These are phyloP conservation scores for Ephestia elutella DNA, from an alignment of 1,140 invertebrate genomes.

Conservation along the genomic window DNA sequence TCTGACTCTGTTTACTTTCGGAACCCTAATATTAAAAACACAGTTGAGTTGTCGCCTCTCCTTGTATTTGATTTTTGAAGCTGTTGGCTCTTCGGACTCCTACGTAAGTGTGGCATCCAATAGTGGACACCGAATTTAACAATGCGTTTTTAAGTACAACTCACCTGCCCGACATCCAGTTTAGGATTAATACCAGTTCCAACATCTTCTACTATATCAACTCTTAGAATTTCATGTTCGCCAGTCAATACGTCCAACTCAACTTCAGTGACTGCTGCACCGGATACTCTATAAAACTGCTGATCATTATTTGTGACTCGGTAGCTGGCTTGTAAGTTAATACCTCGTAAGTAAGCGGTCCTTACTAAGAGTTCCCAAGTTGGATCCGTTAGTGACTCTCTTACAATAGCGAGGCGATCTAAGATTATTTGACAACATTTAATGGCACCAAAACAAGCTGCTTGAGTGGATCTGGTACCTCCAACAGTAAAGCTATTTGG, in stretches of 20 bases:
- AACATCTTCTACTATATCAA: conserved; percentile 85
- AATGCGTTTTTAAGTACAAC: no score
- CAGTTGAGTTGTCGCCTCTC: no score
- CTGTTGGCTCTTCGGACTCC: no score
- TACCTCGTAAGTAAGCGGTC: conserved; percentile 67
- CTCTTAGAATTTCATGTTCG: conserved; percentile 78
- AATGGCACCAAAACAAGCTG: conserved; percentile 71
- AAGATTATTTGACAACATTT: conserved; percentile 78
- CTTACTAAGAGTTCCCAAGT: conserved; percentile 77
- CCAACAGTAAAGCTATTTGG: conserved; percentile 77
- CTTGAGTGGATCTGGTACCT: conserved; percentile 70
- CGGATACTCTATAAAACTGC: conserved; percentile 76
- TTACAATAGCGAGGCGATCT: conserved; percentile 76
- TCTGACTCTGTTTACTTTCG: no score
- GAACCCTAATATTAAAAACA: no score
- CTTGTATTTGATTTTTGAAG: no score
- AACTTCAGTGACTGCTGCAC: conserved; percentile 77
- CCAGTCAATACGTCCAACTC: conserved; percentile 89
- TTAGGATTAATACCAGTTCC: conserved; percentile 83
- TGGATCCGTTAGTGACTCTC: conserved; percentile 68
- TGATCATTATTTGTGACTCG: conserved; percentile 62
- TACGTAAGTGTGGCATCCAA: no score
- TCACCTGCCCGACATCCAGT: conserved; percentile 87
- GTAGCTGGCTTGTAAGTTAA: conserved; percentile 79
- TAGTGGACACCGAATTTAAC: no score